Percentiles rank a stretch among this genome's conserved stretches.
phyloP scores from a whole-genome alignment of 2,888 invertebrate species.

The Cheilosia vernalis region DNA sequence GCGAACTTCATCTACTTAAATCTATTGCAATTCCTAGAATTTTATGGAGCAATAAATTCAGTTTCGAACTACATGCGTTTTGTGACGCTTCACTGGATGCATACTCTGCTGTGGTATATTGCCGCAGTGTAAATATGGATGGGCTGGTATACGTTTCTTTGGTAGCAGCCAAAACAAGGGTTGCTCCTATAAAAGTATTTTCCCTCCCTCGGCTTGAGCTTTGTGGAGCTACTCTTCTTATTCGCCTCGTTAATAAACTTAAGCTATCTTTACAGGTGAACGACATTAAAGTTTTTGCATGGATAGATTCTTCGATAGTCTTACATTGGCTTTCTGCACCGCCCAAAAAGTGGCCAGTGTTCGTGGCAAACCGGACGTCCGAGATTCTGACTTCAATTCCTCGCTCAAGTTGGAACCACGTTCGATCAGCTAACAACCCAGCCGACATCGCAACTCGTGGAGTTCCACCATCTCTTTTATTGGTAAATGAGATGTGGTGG shows the following conservation, averaged over 20 bases:
- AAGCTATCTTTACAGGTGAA: conserved; percentile 1
- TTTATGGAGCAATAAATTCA: not conserved
- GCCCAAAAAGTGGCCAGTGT: conserved; percentile 20
- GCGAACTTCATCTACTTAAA: not conserved
- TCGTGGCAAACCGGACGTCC: conserved; percentile 63
- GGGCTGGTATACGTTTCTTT: conserved; percentile 5
- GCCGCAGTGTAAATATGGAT: not conserved
- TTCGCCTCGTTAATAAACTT: conserved; percentile 16
- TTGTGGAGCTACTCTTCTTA: conserved; percentile 9
- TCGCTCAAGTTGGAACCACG: conserved; percentile 52
- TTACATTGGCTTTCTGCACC: too few species aligned
- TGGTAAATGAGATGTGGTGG: conserved; percentile 42
- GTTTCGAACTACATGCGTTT: not conserved
- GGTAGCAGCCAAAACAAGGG: conserved; percentile 33
- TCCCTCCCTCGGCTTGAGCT: conserved; percentile 26
- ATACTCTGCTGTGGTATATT: conserved; percentile 34
- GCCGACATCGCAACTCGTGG: conserved; percentile 55
- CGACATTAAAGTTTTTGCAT: not conserved
- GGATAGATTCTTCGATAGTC: not conserved
- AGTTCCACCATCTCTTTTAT: conserved; percentile 24
- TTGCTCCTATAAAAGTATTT: conserved; percentile 39
- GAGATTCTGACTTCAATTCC: conserved; percentile 47
- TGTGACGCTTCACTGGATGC: conserved; percentile 40
- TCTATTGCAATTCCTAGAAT: not conserved
- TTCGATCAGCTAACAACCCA: conserved; percentile 50